Evolutionary conservation across 2,888 invertebrate genomes (phyloP).

Genomic region (Lasioglossum morio): DNA sequence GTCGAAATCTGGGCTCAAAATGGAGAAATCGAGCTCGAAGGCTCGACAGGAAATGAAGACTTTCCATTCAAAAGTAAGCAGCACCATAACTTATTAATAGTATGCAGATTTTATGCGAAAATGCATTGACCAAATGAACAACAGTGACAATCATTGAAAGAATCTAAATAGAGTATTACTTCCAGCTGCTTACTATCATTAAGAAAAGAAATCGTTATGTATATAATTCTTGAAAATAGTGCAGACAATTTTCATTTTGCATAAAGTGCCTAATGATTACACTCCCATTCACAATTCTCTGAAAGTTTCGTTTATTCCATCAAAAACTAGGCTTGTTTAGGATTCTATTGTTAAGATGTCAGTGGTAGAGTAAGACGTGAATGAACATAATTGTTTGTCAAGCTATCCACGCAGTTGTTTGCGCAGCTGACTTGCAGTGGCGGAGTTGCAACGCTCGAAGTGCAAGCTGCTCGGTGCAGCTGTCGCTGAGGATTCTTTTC

Average conservation of each 20-base stretch:
- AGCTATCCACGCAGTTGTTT: neutral
- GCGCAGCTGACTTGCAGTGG: neutral
- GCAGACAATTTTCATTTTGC: too few relatives aligned
- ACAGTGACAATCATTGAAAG: too few relatives aligned
- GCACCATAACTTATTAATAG: neutral
- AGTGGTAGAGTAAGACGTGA: too few relatives aligned
- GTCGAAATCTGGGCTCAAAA: neutral
- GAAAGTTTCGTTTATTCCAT: too few relatives aligned
- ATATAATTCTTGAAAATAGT: too few relatives aligned
- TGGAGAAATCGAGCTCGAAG: neutral
- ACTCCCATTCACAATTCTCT: neutral
- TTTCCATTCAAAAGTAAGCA: neutral
- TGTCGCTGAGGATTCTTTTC: neutral
- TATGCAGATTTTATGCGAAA: too few relatives aligned
- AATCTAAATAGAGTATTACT: too few relatives aligned
- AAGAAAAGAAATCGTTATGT: neutral
- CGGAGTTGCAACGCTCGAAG: neutral
- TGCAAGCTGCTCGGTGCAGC: neutral
- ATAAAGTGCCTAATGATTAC: too few relatives aligned
- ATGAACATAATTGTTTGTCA: too few relatives aligned
- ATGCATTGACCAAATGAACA: too few relatives aligned
- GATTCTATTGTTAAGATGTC: too few relatives aligned
- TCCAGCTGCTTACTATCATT: neutral
- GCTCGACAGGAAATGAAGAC: neutral
- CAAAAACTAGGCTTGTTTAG: too few relatives aligned